phyloP scores from a whole-genome alignment of 2,113 vertebrate genomes.

The Vulpes vulpes region DNA sequence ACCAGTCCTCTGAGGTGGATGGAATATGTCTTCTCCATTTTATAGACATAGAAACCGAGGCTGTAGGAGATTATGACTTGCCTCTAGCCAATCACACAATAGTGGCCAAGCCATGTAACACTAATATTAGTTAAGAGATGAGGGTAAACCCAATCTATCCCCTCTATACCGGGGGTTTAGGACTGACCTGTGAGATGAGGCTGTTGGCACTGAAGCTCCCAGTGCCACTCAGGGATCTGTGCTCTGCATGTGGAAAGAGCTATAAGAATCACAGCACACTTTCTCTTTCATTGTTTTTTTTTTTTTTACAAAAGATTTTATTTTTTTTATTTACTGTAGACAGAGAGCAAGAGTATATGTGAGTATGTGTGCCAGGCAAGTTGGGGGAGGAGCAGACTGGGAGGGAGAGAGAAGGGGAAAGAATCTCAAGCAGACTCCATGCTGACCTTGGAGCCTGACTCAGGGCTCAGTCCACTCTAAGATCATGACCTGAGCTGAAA shows the following conservation, averaged over 20 bases:
- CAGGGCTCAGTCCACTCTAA: background rate
- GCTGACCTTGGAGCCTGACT: background rate
- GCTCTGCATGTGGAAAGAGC: background rate
- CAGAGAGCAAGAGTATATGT: too few relatives aligned
- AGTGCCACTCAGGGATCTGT: background rate
- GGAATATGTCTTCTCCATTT: slow-evolving; percentile 38
- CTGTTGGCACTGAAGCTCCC: background rate
- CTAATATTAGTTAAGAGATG: slow-evolving; percentile 22
- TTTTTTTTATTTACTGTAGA: background rate
- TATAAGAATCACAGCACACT: background rate
- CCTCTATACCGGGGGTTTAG: background rate
- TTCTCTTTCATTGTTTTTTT: too few relatives aligned
- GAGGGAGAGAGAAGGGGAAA: background rate
- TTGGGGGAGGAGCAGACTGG: background rate
- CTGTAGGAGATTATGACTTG: slow-evolving; percentile 31
- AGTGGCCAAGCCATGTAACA: background rate
- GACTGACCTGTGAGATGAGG: background rate
- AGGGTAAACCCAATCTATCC: background rate
- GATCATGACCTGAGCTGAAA: background rate
- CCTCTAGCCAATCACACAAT: background rate
- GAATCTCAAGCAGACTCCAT: background rate
- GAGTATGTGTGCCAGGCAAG: too few relatives aligned
- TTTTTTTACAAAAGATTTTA: background rate
- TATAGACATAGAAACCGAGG: background rate
- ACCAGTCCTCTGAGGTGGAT: background rate